These are phyloP conservation scores for Andricus grossulariae DNA, from an alignment of 1,140 invertebrate species.

Conservation along the genomic window DNA sequence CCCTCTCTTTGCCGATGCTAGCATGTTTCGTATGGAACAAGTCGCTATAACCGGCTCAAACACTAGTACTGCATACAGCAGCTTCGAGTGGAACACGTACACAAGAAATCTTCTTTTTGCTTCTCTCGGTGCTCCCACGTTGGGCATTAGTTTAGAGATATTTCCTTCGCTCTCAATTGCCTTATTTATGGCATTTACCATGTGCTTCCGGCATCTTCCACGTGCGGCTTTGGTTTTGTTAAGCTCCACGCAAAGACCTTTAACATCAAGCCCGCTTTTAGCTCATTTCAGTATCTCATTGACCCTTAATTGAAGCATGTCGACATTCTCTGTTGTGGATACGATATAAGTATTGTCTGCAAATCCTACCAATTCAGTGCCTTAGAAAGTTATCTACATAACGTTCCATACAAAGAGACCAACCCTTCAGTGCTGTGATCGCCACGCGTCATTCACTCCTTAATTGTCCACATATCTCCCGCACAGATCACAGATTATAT, in stretches of 20 bases:
- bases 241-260: not conserved
- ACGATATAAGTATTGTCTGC: constrained; percentile 39
- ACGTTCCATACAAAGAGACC: constrained; percentile 59
- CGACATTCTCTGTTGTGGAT: not conserved
- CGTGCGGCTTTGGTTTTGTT: constrained; percentile 34
- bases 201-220: no score
- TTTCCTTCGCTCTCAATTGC: constrained; percentile 5
- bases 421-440: constrained; percentile 57
- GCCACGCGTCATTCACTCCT: not conserved
- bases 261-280: no score
- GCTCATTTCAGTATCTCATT: no score
- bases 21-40: not conserved
- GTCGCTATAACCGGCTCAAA: not conserved
- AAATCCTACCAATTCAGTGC: constrained; percentile 42
- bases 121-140: constrained; percentile 26
- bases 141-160: constrained; percentile 31
- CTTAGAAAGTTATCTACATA: constrained; percentile 52
- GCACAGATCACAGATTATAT: not conserved
- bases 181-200: constrained; percentile 20
- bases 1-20: not conserved
- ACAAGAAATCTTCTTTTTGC: constrained; percentile 38
- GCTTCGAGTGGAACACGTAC: constrained; percentile 39
- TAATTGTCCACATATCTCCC: not conserved
- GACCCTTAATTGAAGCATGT: no score
- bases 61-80: constrained; percentile 39